Conservation (phyloP, 92 coral and sea anemone species). For the Epizoanthus scotinus region DNA sequence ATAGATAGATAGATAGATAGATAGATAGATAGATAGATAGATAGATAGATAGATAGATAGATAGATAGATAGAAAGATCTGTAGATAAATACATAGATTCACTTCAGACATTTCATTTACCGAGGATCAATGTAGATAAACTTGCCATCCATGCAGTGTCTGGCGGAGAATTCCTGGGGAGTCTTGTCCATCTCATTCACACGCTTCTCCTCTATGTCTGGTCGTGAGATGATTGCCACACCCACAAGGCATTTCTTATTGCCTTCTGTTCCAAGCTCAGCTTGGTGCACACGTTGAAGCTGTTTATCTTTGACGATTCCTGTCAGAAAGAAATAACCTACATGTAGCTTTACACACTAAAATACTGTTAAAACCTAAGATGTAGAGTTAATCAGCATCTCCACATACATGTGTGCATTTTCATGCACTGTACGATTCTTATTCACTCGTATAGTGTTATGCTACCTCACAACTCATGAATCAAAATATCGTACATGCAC, state of each 20-base stretch:
- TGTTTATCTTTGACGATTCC: neutral
- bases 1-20: neutral
- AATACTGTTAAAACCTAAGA: too few relatives aligned
- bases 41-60: too few relatives aligned
- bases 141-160: slow-evolving; percentile 93
- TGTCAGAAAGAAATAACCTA: neutral
- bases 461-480: too few relatives aligned
- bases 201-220: slow-evolving; percentile 14
- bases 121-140: slow-evolving; percentile 89
- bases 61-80: too few relatives aligned
- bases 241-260: slow-evolving; percentile 47
- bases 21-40: neutral
- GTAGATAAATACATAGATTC: too few relatives aligned
- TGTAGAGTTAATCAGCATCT: too few relatives aligned
- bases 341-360: too few relatives aligned
- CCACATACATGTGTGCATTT: too few relatives aligned
- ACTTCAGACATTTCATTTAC: slow-evolving; percentile 38
- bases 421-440: too few relatives aligned
- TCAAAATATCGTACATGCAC: too few relatives aligned
- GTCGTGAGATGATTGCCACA: slow-evolving; percentile 31
- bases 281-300: neutral
- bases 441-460: too few relatives aligned
- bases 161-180: slow-evolving; percentile 64
- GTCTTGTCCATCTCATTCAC: slow-evolving; percentile 3
- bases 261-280: neutral